Evolutionary conservation across 2,797 vertebrate species (phyloP), one percentile per base, ranked within the genome.

Genomic region (Gymnopithys bicolor): DNA sequence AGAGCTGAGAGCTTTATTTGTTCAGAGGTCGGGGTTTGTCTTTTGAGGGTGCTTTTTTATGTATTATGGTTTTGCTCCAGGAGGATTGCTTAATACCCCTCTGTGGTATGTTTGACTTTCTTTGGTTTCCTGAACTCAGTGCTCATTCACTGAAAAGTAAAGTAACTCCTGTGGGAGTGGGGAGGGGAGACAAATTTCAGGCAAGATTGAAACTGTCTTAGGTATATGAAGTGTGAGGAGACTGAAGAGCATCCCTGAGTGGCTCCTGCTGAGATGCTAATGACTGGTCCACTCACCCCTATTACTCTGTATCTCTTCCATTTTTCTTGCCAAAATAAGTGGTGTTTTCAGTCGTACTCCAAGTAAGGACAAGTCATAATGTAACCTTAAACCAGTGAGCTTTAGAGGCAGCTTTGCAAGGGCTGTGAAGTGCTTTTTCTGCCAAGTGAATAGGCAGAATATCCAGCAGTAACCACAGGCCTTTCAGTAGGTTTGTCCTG

Each of bases 341-440:
- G 52, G 39, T 92, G 37, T 89, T 96, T 94, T 71, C 69, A 86
- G 70, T 89, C 2, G 1, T 56, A 51, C 24, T 79, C 69, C 62
- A 69, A 78, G 79, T 55, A 73, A 52, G 28, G 53, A 76, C 41
- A 92, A 74, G 59, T 77, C 79, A 79, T 62, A 94, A 74, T 17
- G 74, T 93, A 95, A 95, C 49, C 25, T 75, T 92, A 97, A 96
- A 88, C 92, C 48, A 56, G 46, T 12, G 74, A 82, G 77, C 43
- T 89, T 88, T 88, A 35, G 63, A 93, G 67, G 37, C 76, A 79
- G 51, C 15, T 35, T 35, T 77, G 74, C 51, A 69, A 41, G 23
- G 59, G 33, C 58, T 77, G 28, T 51, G 28, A 58, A 70, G 70
- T 49, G 59, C 46, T 88, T 76, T 90, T 86, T 78, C 33, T 27